A percentile compares a stretch with the other conserved stretches of the same genome.
Conservation (phyloP, 2,113 vertebrate species). For the Bubo bubo region DNA sequence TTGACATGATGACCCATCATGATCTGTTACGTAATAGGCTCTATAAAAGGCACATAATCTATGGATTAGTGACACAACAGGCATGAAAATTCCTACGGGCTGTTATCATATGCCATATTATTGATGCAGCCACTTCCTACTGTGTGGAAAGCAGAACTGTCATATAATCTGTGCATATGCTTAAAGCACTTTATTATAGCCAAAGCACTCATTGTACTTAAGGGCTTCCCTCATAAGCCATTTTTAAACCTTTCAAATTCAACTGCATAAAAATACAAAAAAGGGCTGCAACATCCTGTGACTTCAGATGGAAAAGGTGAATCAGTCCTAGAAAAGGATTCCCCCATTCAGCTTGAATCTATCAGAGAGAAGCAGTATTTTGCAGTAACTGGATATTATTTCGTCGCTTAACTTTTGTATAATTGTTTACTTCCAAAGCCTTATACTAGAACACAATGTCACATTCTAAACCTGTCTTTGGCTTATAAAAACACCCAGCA, state of each 20-base stretch:
- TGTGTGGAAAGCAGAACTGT: not conserved
- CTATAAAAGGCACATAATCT: slow-evolving; percentile 42
- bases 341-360: not conserved
- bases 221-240: not conserved
- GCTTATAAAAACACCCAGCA: not conserved
- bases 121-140: not conserved
- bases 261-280: not conserved
- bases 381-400: not conserved
- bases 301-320: not conserved
- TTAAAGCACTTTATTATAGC: not conserved
- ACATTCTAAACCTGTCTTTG: not conserved
- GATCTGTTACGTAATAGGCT: slow-evolving; percentile 39
- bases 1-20: not conserved
- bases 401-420: not conserved
- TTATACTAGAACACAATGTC: not conserved
- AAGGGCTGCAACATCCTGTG: not conserved
- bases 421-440: not conserved
- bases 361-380: not conserved
- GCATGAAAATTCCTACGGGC: not conserved
- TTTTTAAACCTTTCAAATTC: slow-evolving; percentile 15
- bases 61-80: slow-evolving; percentile 28
- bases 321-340: not conserved
- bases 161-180: not conserved
- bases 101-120: not conserved
- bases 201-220: not conserved